Evolutionary conservation across 2,888 invertebrate species (phyloP), one percentile per base, ranked within the genome.

Genomic region (Lepidochrysops patricia): DNA sequence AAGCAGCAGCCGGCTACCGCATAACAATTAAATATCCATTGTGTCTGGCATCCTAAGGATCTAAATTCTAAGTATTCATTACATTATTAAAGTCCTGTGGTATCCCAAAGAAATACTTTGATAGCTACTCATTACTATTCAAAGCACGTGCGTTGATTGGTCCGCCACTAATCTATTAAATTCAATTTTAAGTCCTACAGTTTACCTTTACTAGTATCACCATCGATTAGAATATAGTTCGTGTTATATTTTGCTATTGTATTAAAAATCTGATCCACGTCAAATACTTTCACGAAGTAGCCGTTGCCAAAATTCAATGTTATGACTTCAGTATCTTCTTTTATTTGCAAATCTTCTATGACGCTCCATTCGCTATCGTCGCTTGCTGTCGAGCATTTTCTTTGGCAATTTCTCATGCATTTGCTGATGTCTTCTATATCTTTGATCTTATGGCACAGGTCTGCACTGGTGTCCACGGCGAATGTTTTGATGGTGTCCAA

Each of bases 401-500:
- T 73, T n/a, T 72, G 62, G 37, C 84, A 85, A 9, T 62, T 62
- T 0, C 26, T 37, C n/a, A 52, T 52, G 61, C 82, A 83, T 2
- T 67, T 65, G 1, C 68, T 67, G 0, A 83, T 59, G 6, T 89
- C 86, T 70, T 89, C 89, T 7, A 89, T 88, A n/a, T 88, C 93
- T 0, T 73, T 75, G 32, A 92, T 84, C 64, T 65, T 72, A 23
- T 90, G 79, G 1, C 79, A 79, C 6, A 92, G 75, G 57, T 85
- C 72, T n/a, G 90, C 84, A 4, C 90, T 81, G 4, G 91, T 91
- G 70, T 94, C 93, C 0, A 74, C 76, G 0, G 93, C 93, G 65
- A 94, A 92, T 0, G 94, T 92, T 73, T 95, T 94, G 78, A 95
- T 93, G 1, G 94, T 91, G 71, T 95, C 95, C 62, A 95, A 72